A percentile compares a stretch with the other conserved stretches of the same genome.
Evolutionary conservation across 2,888 invertebrate species (phyloP).

Genomic region (Xanthia icteritia): DNA sequence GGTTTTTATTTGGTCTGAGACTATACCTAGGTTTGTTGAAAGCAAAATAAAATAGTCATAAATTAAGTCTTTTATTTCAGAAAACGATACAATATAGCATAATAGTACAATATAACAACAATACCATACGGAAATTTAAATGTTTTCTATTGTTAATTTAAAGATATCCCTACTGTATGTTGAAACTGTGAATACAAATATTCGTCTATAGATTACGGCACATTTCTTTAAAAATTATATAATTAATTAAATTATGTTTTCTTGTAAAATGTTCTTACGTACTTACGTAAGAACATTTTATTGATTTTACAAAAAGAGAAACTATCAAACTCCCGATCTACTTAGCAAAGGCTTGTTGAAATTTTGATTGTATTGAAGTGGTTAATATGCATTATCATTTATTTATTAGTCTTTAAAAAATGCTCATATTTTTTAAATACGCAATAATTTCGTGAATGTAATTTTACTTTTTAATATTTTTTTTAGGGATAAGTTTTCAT

Average conservation of each 20-base stretch:
- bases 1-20: no score
- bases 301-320: slow-evolving; percentile 17
- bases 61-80: slow-evolving; percentile 89
- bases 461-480: background rate
- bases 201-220: slow-evolving; percentile 31
- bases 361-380: slow-evolving; percentile 27
- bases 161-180: slow-evolving; percentile 73
- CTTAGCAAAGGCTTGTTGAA: slow-evolving; percentile 41
- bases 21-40: background rate
- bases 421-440: slow-evolving; percentile 31
- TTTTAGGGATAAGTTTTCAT: slow-evolving; percentile 8
- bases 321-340: background rate
- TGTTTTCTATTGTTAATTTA: slow-evolving; percentile 74
- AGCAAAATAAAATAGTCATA: slow-evolving; percentile 71
- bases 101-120: slow-evolving; percentile 88
- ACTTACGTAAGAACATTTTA: no score
- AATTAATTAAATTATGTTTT: background rate
- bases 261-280: slow-evolving; percentile 29
- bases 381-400: slow-evolving; percentile 18
- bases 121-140: slow-evolving; percentile 82
- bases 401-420: slow-evolving; percentile 45
- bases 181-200: slow-evolving; percentile 46
- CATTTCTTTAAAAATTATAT: slow-evolving; percentile 22
- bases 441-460: slow-evolving; percentile 16
- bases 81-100: slow-evolving; percentile 90